Evolutionary conservation across 1,140 invertebrate genomes (phyloP).

Genomic region (Drosophila tsacasi): DNA sequence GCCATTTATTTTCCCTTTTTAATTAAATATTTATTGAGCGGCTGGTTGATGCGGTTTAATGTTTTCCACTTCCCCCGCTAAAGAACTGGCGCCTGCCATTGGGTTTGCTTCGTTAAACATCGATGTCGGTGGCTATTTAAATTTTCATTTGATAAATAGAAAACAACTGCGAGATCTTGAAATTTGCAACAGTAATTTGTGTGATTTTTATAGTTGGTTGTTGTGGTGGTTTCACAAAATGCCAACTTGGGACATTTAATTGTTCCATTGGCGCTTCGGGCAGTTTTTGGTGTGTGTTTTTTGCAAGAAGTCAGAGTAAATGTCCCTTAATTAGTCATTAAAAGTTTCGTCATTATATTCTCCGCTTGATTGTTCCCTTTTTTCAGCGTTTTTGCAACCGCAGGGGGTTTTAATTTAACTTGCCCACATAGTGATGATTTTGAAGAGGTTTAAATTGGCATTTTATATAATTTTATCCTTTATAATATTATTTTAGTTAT

Average conservation of each 20-base stretch:
- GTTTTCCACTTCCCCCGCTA: slow-evolving; percentile 9
- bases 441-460: neutral
- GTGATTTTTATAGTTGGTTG: slow-evolving; percentile 38
- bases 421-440: slow-evolving; percentile 9
- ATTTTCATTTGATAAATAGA: slow-evolving; percentile 76
- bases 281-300: slow-evolving; percentile 25
- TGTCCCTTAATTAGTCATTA: slow-evolving; percentile 70
- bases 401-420: slow-evolving; percentile 39
- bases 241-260: slow-evolving; percentile 54
- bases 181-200: slow-evolving; percentile 31
- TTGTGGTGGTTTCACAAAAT: slow-evolving; percentile 29
- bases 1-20: slow-evolving; percentile 46
- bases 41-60: slow-evolving; percentile 40
- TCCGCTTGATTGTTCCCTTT: slow-evolving; percentile 24
- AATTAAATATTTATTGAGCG: slow-evolving; percentile 79
- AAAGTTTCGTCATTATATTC: slow-evolving; percentile 68
- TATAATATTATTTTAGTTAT: neutral
- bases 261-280: slow-evolving; percentile 43
- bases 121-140: slow-evolving; percentile 50
- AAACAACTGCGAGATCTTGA: slow-evolving; percentile 36
- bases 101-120: slow-evolving; percentile 57
- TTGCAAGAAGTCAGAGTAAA: slow-evolving; percentile 20
- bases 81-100: slow-evolving; percentile 47
- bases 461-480: too few relatives aligned
- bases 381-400: slow-evolving; percentile 13